These are phyloP conservation scores for Rhinella marina DNA, from an alignment of 2,797 vertebrate genomes.

Conservation along the genomic window DNA sequence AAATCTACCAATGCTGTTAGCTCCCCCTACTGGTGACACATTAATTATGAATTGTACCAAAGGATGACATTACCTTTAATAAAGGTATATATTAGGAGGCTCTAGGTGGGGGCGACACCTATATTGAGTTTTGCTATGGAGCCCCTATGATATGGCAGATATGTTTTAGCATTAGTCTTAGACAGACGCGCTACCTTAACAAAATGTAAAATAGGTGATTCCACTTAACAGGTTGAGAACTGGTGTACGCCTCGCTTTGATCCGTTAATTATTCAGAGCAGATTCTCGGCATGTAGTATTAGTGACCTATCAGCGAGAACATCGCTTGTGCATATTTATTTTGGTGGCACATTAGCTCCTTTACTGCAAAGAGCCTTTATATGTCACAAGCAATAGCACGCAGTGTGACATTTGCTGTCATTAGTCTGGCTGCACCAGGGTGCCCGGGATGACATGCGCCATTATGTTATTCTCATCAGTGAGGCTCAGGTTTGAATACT, in stretches of 20 bases:
- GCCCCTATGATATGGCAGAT: no score
- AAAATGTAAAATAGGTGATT: neutral
- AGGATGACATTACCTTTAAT: no score
- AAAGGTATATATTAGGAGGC: neutral
- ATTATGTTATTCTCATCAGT: neutral
- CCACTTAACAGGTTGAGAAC: neutral
- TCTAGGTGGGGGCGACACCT: no score
- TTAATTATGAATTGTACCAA: no score
- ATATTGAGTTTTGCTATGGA: no score
- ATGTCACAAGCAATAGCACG: conserved; percentile 15
- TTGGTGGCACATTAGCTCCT: neutral
- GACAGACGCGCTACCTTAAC: neutral
- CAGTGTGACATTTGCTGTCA: conserved; percentile 12
- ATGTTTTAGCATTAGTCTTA: no score
- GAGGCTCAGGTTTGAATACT: neutral
- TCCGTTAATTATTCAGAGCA: conserved; percentile 2
- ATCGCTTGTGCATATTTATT: conserved; percentile 3
- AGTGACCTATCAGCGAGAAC: conserved; percentile 15
- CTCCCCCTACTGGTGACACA: no score
- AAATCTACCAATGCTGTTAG: no score
- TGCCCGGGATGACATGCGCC: neutral
- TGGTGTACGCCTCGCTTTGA: neutral
- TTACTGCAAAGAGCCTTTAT: neutral
- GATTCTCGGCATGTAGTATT: neutral
- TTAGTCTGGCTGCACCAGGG: neutral